Evolutionary conservation across 2,888 invertebrate genomes (phyloP), one percentile per base, ranked within the genome.

Genomic region (Noctua fimbriata): DNA sequence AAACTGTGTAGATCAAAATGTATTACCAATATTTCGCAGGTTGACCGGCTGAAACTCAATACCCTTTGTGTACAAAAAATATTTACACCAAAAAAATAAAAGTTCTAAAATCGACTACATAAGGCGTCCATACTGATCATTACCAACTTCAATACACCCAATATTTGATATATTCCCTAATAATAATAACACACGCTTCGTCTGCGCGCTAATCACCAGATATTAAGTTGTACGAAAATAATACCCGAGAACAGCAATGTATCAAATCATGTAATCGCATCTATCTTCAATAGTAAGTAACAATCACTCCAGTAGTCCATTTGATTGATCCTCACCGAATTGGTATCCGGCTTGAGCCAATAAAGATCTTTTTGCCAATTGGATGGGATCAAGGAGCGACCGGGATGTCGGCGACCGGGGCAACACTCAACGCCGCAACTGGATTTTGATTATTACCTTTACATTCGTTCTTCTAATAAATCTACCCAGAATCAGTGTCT

Each of bases 281-380:
- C 88, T 83, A 90, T 90, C 88, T 89, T 85, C 81, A 86, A 82
- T 79, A 88, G 87, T 90, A 85, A 91, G 92, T 92, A 92, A 93
- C 93, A 94, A 93, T 93, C 93, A 92, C 92, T 93, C 90, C 85
- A 90, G 90, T 90, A 91, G 93, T 90, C 92, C 90, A 92, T 91
- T 92, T 94, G 93, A 94, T 93, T 94, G 94, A 94, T 93, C 93
- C 91, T 90, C 85, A 76, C 89, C 87, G 91, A 93, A 93, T 93
- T 91, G 92, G 91, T 92, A 92, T 93, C 93, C 94, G 92, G 92
- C 92, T 93, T 94, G 90, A 92, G 92, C 93, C 94, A 95, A 94
- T 95, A 94, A 93, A 94, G 94, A 95, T 94, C 91, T 93, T 94
- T 95, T 94, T 92, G 92, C 93, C 95, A 94, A 95, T 95, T 93